Evolutionary conservation across 2,797 vertebrate species (phyloP).

Genomic region (Ptychobarbus kaznakovi): DNA sequence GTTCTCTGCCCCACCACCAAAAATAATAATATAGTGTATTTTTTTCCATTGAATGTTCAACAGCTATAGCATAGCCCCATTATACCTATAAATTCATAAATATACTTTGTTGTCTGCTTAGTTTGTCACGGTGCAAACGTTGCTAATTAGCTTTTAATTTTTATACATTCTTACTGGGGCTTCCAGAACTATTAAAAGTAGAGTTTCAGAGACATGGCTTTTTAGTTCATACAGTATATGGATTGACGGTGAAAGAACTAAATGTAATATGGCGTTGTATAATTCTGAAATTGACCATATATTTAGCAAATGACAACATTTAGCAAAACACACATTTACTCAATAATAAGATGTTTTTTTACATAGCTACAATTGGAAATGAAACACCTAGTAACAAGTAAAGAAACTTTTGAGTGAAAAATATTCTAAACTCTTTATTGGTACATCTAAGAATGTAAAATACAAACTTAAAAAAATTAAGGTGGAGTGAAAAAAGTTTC

Average conservation of each 20-base stretch:
- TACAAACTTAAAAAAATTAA: too few species aligned
- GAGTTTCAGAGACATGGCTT: background rate
- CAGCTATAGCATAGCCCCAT: background rate
- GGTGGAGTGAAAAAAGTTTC: background rate
- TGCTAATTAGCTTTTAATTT: background rate
- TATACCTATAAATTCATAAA: background rate
- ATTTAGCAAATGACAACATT: background rate
- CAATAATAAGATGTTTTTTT: background rate
- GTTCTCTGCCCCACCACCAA: background rate
- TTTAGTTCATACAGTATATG: background rate
- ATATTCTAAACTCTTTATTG: too few species aligned
- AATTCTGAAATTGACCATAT: background rate
- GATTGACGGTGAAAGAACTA: background rate
- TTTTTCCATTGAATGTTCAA: background rate
- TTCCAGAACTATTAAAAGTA: background rate
- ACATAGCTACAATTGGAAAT: background rate
- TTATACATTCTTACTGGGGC: background rate
- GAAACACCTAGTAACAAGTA: background rate
- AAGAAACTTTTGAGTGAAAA: background rate
- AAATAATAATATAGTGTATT: background rate
- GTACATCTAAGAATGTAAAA: too few species aligned
- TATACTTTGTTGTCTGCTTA: background rate
- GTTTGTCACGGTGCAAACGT: background rate
- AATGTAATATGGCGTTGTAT: background rate
- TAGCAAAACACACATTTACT: background rate